Base-by-base conservation (phyloP, 1,140 invertebrate genomes). In the Drosophila mojavensis region DNA sequence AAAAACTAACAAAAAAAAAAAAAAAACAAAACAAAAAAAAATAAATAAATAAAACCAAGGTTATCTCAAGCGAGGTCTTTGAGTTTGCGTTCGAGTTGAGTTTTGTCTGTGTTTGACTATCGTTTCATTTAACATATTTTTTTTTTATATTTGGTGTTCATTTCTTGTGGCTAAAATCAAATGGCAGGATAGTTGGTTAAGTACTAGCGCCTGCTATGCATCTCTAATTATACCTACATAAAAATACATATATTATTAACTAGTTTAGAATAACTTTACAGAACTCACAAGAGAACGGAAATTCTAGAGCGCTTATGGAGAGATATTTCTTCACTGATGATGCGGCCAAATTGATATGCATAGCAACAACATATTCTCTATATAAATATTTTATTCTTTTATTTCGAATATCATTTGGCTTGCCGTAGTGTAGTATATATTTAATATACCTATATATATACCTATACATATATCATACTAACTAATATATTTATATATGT, bases 381-480 rank as follows among this genome's bases (percentile, higher is more conserved):
- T 33, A 28, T 53, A 15, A 17, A 20, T 26, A 30, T 39, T 47
- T 47, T 36, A 63, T 39, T 51, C 20, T 47, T 59, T 58, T 4
- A 54, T 47, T 51, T 56, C 51, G 64, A 53, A 60, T 83, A 80
- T 81, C 45, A 80, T 80, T 89, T 78, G 80, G 73, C 80, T 88
- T 83, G 84, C 77, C 53, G 85, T 89, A 88, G 84, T 70, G 60
- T 78, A 83, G 77, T 53, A 39, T 65, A 78, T 61, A 73, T 53
- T 54, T 36, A 58, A 61, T 56, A 41, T 50, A 74, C 20, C 20
- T 51, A 76, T 67, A 51, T 30, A 24, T 17, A 45, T 45, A 13
- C 15, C 17, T 45, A 6, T 67, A 55, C 33, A 39, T 53, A 61
- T 68, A 15, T 53, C 13, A 69, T 61, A 54, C 15, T 45, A 63